Percentiles rank a stretch among this genome's conserved stretches.
phyloP scores from a whole-genome alignment of 2,797 vertebrate species.

The Fringilla coelebs region DNA sequence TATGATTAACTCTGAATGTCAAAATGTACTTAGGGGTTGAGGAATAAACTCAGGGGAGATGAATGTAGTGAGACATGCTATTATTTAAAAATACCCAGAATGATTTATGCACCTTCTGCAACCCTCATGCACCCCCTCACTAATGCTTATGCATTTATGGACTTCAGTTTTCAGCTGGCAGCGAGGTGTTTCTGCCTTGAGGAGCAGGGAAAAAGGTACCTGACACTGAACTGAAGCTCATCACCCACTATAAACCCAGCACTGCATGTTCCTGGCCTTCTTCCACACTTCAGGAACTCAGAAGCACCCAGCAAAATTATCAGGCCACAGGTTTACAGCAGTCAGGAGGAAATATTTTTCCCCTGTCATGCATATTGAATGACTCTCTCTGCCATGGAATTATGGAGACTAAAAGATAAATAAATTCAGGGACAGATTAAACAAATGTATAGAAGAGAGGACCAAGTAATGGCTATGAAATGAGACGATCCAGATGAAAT shows the following conservation, averaged over 20 bases:
- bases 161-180: neutral
- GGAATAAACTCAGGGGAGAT: conserved; percentile 44
- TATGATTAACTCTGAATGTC: conserved; percentile 52
- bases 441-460: neutral
- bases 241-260: neutral
- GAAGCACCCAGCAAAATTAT: neutral
- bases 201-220: neutral
- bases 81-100: conserved; percentile 33
- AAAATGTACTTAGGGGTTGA: conserved; percentile 26
- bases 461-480: neutral
- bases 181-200: neutral
- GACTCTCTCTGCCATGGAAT: neutral
- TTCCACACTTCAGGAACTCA: neutral
- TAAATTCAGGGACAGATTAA: neutral
- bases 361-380: rapidly evolving
- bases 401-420: neutral
- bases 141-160: conserved; percentile 24
- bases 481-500: rapidly evolving
- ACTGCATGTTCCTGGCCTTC: neutral
- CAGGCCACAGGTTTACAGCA: neutral
- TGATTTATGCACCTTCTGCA: conserved; percentile 40
- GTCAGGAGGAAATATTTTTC: neutral
- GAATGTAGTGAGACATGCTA: conserved; percentile 14
- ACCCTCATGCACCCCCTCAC: neutral
- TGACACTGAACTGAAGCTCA: neutral